Evolutionary conservation across 1,140 invertebrate genomes (phyloP).

Genomic region (Cotesia chilonis): DNA sequence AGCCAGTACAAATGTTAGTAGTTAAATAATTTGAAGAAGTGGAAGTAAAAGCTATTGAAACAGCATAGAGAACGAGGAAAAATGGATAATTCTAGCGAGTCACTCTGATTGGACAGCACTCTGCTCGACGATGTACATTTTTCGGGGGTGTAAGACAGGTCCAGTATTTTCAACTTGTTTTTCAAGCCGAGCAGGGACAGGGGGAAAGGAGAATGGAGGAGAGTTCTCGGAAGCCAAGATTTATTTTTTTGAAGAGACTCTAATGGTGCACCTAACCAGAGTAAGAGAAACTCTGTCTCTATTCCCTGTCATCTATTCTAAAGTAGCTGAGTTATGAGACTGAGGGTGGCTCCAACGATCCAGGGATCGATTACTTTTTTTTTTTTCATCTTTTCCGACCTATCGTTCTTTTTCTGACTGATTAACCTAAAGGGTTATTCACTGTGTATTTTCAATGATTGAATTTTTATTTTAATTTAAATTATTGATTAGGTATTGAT

Average conservation of each 20-base stretch:
- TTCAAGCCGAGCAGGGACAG: neutral
- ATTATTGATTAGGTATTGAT: too few species aligned
- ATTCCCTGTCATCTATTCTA: conserved; percentile 46
- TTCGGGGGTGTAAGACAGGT: conserved; percentile 19
- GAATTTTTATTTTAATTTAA: too few species aligned
- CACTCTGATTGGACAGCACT: conserved; percentile 33
- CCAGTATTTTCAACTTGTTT: conserved; percentile 43
- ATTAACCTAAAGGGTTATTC: neutral
- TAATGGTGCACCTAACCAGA: conserved; percentile 52
- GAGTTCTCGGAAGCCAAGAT: conserved; percentile 58
- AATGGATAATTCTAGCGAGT: neutral
- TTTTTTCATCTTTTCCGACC: conserved; percentile 22
- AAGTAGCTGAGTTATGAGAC: conserved; percentile 58
- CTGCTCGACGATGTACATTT: too few species aligned
- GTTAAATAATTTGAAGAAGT: conserved; percentile 4
- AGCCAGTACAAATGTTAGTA: too few species aligned
- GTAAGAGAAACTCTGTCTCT: conserved; percentile 45
- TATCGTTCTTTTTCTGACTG: conserved; percentile 24
- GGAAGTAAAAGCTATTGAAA: neutral
- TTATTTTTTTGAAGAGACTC: conserved; percentile 61
- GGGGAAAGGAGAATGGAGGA: conserved; percentile 26
- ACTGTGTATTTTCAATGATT: neutral
- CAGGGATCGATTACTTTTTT: conserved; percentile 43
- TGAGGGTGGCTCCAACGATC: conserved; percentile 43
- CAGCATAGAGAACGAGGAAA: conserved; percentile 26